Base-by-base conservation (phyloP, 2,888 invertebrate genomes). In the Coenonympha glycerion region DNA sequence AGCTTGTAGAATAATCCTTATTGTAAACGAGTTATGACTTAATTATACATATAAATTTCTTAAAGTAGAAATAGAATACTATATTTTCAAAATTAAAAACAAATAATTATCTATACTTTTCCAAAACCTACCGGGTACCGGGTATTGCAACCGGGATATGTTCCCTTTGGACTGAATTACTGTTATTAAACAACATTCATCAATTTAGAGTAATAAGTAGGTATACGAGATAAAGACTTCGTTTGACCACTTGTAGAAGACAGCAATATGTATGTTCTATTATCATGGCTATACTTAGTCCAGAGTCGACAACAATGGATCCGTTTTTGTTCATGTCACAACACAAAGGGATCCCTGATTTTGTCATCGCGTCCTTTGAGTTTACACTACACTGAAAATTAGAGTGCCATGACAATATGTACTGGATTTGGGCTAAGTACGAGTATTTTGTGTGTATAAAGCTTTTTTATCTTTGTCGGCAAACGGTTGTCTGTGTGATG, bases 301-400 rank as follows among this genome's bases (percentile, higher is more conserved):
- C 71, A 67, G 65, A 70, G 61, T 65, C 57, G 55, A 65, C 62
- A 72, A 79, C 82, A 82, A 82, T 70, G 68, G 69, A 64, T 61
- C 59, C 65, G 71, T 81, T 83, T 80, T 79, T 79, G 78, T 79
- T 65, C 67, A 49, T 63, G 65, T 67, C 68, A 15, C 15, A 65
- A 61, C 63, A 81, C 83, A 82, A 82, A 71, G 68, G 73, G 63
- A 62, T 60, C 63, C 66, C 76, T 63, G 69, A 69, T 69, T 69
- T 77, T 78, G 79, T 83, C 80, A 76, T 74, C 71, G 76, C 77
- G 75, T 66, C 76, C 74, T 82, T 85, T 83, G 79, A 82, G 76
- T 85, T 86, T 82, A 82, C 84, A 86, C 83, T 76, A 82, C 78
- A 79, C 77, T 85, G 84, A 74, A 80, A 87, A 83, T 84, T 81